Evolutionary conservation across 2,888 invertebrate genomes (phyloP), one percentile per base, ranked within the genome.

Genomic region (Dicyrtomina minuta): DNA sequence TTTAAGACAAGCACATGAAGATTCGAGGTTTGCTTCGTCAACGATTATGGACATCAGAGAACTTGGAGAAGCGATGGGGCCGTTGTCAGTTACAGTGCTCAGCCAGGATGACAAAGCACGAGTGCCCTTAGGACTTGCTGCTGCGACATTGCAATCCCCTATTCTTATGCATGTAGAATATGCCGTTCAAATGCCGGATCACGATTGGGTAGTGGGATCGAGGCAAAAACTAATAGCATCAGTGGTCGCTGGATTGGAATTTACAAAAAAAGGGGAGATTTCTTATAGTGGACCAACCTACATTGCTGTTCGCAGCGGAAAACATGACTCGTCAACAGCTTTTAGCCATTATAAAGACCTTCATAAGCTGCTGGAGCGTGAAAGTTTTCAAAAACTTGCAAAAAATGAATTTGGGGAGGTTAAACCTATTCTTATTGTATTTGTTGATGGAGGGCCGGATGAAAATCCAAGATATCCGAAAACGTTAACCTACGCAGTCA

Each of bases 251-350:
- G 76, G 65, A 10, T 71, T 79, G 4, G n/a, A 59, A 15, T 41
- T 41, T 20, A 17, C 12, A 12, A 55, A 55, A 5, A 12, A 20
- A 12, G 17, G 27, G 27, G 33, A 55, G n/a, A 5, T 55, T 6
- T n/a, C 15, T 5, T 55, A 65, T 43, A 79, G 78, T 68, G 83
- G 82, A n/a, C 82, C 83, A 64, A 83, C 82, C 64, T 82, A 81
- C 75, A 78, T 83, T 49, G 79, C 81, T 12, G 79, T 82, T n/a
- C 55, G 80, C 15, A 77, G 76, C 65, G 79, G 77, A 2, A 80
- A 80, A 68, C 79, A 80, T 67, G 75, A 72, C 51, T 75, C 73
- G 12, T 78, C 77, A 8, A 79, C 77, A 17, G 79, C 80, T 39
- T 56, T 61, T 43, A 73, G 76, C 22, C 81, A 81, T 72, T 74